phyloP scores from a whole-genome alignment of 92 coral and sea anemone species.

The Porites lobata region DNA sequence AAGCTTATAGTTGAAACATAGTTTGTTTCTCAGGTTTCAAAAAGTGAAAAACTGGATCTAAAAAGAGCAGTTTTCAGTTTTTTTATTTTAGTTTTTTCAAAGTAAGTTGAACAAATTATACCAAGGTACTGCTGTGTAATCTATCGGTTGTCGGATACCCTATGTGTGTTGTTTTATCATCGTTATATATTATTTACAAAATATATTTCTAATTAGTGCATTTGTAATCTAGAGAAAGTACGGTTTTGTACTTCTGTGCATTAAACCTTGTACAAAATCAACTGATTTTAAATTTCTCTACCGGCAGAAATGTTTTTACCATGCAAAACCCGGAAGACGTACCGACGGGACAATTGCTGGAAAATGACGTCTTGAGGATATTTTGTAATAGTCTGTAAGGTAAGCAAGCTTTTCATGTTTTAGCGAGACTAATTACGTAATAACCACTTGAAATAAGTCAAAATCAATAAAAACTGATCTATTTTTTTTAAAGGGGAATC shows the following conservation, averaged over 20 bases:
- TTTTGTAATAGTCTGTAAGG: too few relatives aligned
- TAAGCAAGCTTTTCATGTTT: too few relatives aligned
- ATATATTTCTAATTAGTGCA: not conserved
- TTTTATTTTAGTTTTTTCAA: too few relatives aligned
- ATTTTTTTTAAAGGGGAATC: too few relatives aligned
- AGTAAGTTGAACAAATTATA: too few relatives aligned
- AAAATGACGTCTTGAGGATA: not conserved
- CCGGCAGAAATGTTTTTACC: not conserved
- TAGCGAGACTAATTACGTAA: too few relatives aligned
- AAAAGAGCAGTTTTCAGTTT: too few relatives aligned
- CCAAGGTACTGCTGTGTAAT: not conserved
- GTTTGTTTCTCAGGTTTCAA: not conserved
- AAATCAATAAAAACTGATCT: too few relatives aligned
- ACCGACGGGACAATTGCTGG: not conserved
- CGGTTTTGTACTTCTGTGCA: not conserved
- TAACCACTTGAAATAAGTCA: too few relatives aligned
- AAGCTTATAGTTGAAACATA: not conserved
- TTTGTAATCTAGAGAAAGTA: not conserved
- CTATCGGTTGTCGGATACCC: not conserved
- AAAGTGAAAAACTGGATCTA: not conserved
- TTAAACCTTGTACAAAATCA: not conserved
- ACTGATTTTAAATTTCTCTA: not conserved
- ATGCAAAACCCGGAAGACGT: not conserved
- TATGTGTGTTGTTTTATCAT: not conserved
- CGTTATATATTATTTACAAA: slow-evolving; percentile 25